Percentiles rank a stretch among this genome's conserved stretches.
Conservation (phyloP, 1,140 invertebrate genomes). For the Scaptomyza pallida region DNA sequence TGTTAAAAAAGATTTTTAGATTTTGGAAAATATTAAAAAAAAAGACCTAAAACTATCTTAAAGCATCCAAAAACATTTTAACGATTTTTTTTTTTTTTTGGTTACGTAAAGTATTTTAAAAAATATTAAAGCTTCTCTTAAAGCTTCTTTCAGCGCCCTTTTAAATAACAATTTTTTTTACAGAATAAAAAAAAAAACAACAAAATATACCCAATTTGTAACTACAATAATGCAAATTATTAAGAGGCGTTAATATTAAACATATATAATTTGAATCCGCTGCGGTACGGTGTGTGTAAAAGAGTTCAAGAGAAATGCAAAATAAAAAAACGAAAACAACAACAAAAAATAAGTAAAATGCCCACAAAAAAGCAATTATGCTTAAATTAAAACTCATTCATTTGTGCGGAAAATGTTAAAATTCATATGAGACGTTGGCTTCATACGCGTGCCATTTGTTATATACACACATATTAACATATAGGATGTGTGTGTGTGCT, state of each 20-base stretch:
- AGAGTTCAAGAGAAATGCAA: constrained; percentile 32
- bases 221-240: constrained; percentile 16
- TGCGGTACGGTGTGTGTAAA: neutral
- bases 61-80: no score
- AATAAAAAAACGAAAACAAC: constrained; percentile 45
- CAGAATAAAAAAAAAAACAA: neutral
- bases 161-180: constrained; percentile 6
- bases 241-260: constrained; percentile 36
- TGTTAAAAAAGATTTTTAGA: no score
- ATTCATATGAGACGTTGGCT: constrained; percentile 62
- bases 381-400: constrained; percentile 82
- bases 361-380: constrained; percentile 77
- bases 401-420: constrained; percentile 69
- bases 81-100: no score
- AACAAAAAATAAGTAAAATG: constrained; percentile 19
- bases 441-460: constrained; percentile 48
- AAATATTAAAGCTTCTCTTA: no score
- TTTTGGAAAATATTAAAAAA: no score
- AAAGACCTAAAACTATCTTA: no score
- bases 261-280: constrained; percentile 7
- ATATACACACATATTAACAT: constrained; percentile 31
- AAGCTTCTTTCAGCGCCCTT: no score
- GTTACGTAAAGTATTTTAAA: no score
- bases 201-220: constrained; percentile 11
- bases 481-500: constrained; percentile 4